phyloP scores from a whole-genome alignment of 2,797 vertebrate genomes.

The Melanogrammus aeglefinus region DNA sequence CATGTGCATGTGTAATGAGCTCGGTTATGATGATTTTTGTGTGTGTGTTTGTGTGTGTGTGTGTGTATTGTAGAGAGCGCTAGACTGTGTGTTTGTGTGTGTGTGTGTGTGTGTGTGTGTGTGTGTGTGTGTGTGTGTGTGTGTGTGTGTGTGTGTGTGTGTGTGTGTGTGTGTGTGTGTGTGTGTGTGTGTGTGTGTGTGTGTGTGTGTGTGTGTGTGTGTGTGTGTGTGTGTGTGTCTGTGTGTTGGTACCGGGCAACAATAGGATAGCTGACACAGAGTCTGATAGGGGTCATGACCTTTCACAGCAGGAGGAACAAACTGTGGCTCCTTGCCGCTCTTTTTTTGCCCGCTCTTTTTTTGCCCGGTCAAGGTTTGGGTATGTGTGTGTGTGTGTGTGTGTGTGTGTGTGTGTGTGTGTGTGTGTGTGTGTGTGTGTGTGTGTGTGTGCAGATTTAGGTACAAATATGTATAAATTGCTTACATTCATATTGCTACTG shows the following conservation, averaged over 20 bases:
- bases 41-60: constrained; percentile 18
- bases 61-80: constrained; percentile 33
- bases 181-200: constrained; percentile 25
- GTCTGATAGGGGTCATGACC: constrained; percentile 97
- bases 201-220: constrained; percentile 30
- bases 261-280: constrained; percentile 97
- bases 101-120: constrained; percentile 36
- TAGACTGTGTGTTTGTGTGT: constrained; percentile 22
- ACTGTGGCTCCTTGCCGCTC: constrained; percentile 75
- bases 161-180: constrained; percentile 22
- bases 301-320: constrained; percentile 75
- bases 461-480: background rate
- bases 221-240: constrained; percentile 9
- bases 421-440: background rate
- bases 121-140: constrained; percentile 5
- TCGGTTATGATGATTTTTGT: constrained; percentile 6
- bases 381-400: constrained; percentile 15
- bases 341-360: constrained; percentile 72
- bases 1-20: background rate
- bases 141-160: constrained; percentile 14
- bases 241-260: constrained; percentile 64
- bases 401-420: constrained; percentile 5
- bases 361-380: constrained; percentile 79
- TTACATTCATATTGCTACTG: background rate
- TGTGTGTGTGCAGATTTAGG: constrained; percentile 1